phyloP scores from a whole-genome alignment of 1,140 invertebrate genomes.

The Heliconius hermathena region DNA sequence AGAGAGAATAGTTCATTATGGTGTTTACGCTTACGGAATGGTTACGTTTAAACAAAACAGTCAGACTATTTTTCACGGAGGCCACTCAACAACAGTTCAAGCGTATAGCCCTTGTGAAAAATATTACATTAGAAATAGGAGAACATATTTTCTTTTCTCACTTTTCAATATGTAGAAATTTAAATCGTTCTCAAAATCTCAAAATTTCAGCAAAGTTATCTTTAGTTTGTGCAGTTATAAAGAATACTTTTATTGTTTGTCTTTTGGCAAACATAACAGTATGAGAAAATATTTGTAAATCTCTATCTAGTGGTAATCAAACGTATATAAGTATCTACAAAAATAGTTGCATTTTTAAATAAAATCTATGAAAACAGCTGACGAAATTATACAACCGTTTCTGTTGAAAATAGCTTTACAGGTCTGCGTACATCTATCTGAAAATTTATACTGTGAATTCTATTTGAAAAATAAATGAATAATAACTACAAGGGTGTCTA shows the following conservation, averaged over 20 bases:
- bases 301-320: conserved; percentile 78
- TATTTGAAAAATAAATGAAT: conserved; percentile 62
- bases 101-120: conserved; percentile 43
- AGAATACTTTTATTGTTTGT: conserved; percentile 61
- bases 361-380: conserved; percentile 65
- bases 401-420: conserved; percentile 43
- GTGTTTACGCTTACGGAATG: conserved; percentile 35
- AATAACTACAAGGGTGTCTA: conserved; percentile 73
- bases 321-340: conserved; percentile 80
- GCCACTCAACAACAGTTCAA: conserved; percentile 53
- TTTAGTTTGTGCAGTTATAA: conserved; percentile 61
- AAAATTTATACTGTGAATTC: conserved; percentile 59
- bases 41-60: conserved; percentile 17
- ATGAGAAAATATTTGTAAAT: conserved; percentile 78
- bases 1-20: conserved; percentile 54
- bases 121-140: conserved; percentile 27
- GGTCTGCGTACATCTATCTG: conserved; percentile 57
- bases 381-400: conserved; percentile 55
- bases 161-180: conserved; percentile 33
- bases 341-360: conserved; percentile 80
- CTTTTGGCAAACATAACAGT: conserved; percentile 72
- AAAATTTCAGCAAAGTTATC: conserved; percentile 53
- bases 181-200: conserved; percentile 44
- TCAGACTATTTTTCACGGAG: conserved; percentile 45
- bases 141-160: conserved; percentile 26